Conservation (phyloP, 2,797 vertebrate genomes). For the Smutsia temminckii region DNA sequence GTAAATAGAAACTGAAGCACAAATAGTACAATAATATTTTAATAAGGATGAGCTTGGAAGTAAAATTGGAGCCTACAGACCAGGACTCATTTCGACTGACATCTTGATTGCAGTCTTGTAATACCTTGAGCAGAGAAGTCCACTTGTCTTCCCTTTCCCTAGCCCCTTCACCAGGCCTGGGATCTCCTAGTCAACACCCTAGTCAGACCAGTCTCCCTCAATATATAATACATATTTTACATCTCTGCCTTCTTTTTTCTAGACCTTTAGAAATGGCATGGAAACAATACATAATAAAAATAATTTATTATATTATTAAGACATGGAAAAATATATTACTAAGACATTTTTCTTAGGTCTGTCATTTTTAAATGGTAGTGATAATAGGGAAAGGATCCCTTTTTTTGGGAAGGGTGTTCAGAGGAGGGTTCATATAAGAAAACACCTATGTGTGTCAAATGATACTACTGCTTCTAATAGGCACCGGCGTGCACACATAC, state of each 20-base stretch:
- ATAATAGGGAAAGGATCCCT: not conserved
- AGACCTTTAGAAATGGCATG: not conserved
- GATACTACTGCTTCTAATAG: not conserved
- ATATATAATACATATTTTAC: not conserved
- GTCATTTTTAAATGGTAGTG: not conserved
- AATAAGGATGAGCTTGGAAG: not conserved
- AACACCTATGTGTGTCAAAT: not conserved
- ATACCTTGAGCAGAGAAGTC: not conserved
- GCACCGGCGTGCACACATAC: accelerated
- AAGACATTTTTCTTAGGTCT: not conserved
- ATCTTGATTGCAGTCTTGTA: not conserved
- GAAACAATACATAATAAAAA: not conserved
- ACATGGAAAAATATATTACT: not conserved
- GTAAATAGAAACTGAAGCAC: not conserved
- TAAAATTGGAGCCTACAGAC: not conserved
- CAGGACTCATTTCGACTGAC: not conserved
- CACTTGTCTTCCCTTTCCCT: not conserved
- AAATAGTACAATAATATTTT: not conserved
- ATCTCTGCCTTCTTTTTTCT: not conserved
- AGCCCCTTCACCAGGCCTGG: not conserved
- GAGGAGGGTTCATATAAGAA: not conserved
- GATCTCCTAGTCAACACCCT: not conserved
- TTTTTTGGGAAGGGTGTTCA: not conserved
- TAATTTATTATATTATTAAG: not conserved
- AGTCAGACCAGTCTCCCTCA: not conserved